phyloP scores from a whole-genome alignment of 2,888 invertebrate genomes.

The Eulithis prunata region DNA sequence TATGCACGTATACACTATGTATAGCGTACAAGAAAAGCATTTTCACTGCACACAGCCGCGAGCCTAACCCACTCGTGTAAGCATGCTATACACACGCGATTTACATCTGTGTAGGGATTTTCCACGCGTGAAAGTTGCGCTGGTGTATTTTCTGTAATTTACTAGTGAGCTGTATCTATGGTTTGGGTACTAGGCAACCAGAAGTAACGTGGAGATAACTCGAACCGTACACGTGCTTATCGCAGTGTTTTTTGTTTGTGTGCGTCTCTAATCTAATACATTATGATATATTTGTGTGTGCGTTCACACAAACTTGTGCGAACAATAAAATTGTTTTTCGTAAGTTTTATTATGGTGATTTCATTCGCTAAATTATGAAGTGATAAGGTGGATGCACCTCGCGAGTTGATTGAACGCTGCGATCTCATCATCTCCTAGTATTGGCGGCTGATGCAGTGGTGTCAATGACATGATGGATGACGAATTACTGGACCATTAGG shows the following conservation, averaged over 20 bases:
- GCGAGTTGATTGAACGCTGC: conserved; percentile 73
- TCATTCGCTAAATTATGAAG: conserved; percentile 40
- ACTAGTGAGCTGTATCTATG: conserved; percentile 76
- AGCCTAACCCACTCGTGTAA: conserved; percentile 45
- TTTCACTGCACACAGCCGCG: conserved; percentile 66
- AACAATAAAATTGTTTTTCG: conserved; percentile 27
- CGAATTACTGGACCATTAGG: conserved; percentile 59
- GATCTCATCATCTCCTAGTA: conserved; percentile 76
- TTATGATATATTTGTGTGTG: conserved; percentile 33
- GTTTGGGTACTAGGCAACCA: conserved; percentile 72
- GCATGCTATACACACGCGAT: conserved; percentile 60
- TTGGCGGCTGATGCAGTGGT: conserved; percentile 70
- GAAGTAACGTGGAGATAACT: conserved; percentile 50
- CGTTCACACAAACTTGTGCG: conserved; percentile 20
- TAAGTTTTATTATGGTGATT: conserved; percentile 39
- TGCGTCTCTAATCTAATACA: conserved; percentile 47
- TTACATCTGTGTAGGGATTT: conserved; percentile 66
- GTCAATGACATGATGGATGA: conserved; percentile 81
- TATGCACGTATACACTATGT: conserved; percentile 64
- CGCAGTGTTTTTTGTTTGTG: conserved; percentile 50
- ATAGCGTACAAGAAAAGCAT: conserved; percentile 66
- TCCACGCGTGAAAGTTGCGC: conserved; percentile 67
- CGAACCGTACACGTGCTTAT: conserved; percentile 50
- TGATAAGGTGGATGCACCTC: conserved; percentile 76
- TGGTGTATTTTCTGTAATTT: conserved; percentile 65